Evolutionary conservation across 2,797 vertebrate species (phyloP).

Genomic region (Brotula barbata): DNA sequence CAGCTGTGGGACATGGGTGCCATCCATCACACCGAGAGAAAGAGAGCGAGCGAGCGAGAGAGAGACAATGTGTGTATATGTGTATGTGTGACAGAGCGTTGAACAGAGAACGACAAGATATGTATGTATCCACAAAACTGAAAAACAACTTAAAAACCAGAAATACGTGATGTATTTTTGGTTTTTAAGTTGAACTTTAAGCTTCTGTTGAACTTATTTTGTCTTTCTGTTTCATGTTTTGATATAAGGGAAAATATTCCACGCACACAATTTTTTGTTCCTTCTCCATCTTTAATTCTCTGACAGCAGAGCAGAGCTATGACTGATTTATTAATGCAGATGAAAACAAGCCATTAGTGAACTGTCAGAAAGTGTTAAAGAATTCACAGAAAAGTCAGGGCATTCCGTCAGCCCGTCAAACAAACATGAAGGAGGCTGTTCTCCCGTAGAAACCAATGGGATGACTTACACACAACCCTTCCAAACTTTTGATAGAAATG

Average conservation of each 20-base stretch:
- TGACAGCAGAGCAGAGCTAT: not conserved
- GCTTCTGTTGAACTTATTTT: no score
- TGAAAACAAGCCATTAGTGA: slow-evolving; percentile 14
- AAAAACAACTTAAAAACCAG: no score
- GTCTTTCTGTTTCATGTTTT: no score
- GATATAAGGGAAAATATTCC: no score
- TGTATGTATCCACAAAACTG: no score
- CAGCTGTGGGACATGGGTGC: slow-evolving; percentile 5
- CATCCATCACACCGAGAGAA: slow-evolving; percentile 10
- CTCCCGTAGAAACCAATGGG: not conserved
- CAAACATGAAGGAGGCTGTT: not conserved
- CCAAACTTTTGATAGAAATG: not conserved
- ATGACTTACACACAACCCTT: not conserved
- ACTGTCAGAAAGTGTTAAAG: slow-evolving; percentile 4
- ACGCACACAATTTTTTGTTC: not conserved
- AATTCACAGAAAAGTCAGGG: slow-evolving; percentile 5
- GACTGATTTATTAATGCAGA: slow-evolving; percentile 8
- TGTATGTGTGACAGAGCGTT: slow-evolving; percentile 1
- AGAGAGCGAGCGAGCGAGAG: not conserved
- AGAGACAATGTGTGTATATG: not conserved
- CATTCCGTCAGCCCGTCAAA: not conserved
- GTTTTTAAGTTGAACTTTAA: no score
- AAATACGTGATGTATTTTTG: no score
- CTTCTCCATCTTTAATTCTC: not conserved
- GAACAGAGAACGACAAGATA: no score